Evolutionary conservation across 2,797 vertebrate genomes (phyloP).

Genomic region (Erpetoichthys calabaricus): DNA sequence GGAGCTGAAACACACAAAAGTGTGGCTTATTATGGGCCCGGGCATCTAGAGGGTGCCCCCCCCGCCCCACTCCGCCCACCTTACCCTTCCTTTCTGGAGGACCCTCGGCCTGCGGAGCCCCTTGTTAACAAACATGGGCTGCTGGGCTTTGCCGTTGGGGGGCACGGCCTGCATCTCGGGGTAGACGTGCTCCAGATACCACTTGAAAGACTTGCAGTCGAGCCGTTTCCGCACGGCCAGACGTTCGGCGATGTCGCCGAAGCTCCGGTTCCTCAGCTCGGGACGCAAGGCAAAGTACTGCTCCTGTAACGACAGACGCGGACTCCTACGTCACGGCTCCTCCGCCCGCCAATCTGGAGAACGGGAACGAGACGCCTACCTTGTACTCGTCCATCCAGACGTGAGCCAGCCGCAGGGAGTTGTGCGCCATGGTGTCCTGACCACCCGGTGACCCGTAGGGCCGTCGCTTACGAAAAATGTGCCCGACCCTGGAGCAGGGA

Average conservation of each 20-base stretch:
- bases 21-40: not conserved
- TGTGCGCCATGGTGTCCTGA: conserved; percentile 92
- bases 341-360: too few relatives aligned
- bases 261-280: conserved; percentile 63
- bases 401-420: conserved; percentile 78
- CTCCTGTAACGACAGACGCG: conserved; percentile 44
- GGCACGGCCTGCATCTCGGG: conserved; percentile 82
- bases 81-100: conserved; percentile 77
- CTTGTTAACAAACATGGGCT: conserved; percentile 68
- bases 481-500: conserved; percentile 87
- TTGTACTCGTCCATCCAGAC: conserved; percentile 97
- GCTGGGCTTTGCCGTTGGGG: conserved; percentile 61
- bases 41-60: not conserved
- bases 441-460: conserved; percentile 87
- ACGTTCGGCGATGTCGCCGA: conserved; percentile 74
- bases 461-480: conserved; percentile 87
- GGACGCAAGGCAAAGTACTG: conserved; percentile 85
- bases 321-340: too few relatives aligned
- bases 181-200: conserved; percentile 87
- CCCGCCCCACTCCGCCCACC: conserved; percentile 9
- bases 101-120: conserved; percentile 69
- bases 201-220: conserved; percentile 74
- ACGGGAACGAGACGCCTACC: conserved; percentile 41
- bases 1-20: conserved; percentile 46
- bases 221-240: conserved; percentile 60